Conservation (phyloP, 2,888 invertebrate species). For the Chaetoderma sp. region DNA sequence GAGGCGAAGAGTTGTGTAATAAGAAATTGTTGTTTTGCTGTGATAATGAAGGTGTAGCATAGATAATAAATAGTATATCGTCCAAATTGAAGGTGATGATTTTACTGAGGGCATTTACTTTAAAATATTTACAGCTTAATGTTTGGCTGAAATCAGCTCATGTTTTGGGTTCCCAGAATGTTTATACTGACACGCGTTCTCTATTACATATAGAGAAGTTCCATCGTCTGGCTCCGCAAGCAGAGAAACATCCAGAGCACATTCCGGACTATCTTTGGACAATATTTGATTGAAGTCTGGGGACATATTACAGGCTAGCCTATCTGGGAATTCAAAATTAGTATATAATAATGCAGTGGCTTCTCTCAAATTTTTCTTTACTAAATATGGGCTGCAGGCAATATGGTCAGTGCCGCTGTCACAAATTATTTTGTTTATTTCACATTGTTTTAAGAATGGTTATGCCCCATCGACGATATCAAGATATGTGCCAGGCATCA, state of each 20-base stretch:
- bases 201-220: neutral
- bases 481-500: neutral
- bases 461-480: neutral
- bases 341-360: neutral
- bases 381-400: neutral
- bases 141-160: neutral
- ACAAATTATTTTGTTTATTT: neutral
- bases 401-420: neutral
- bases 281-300: neutral
- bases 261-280: neutral
- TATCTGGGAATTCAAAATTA: neutral
- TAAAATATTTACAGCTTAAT: neutral
- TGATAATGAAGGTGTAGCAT: neutral
- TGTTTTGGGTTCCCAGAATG: neutral
- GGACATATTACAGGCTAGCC: neutral
- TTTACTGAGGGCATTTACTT: neutral
- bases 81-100: neutral
- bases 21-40: constrained; percentile 1
- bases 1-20: neutral
- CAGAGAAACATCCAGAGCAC: neutral
- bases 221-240: neutral
- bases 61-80: neutral
- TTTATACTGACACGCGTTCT: neutral
- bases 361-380: neutral
- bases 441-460: neutral